phyloP scores from a whole-genome alignment of 1,140 invertebrate species.

The Papilio helenus region DNA sequence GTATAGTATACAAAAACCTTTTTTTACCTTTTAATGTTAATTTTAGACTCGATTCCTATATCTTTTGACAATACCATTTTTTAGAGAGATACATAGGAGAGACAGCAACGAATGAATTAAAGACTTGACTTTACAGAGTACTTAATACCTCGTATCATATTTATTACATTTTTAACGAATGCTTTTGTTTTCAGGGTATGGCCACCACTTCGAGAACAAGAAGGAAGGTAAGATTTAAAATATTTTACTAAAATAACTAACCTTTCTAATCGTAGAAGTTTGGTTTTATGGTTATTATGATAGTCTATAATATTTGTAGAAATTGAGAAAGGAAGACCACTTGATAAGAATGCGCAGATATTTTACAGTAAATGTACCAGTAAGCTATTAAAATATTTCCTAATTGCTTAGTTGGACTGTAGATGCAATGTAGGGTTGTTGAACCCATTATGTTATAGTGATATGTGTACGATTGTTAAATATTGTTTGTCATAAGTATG shows the following conservation, averaged over 20 bases:
- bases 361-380: not conserved
- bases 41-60: too few relatives aligned
- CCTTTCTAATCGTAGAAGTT: too few relatives aligned
- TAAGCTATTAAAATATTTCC: not conserved
- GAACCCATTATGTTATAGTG: not conserved
- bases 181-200: conserved; percentile 77
- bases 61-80: too few relatives aligned
- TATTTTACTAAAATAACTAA: conserved; percentile 10
- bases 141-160: too few relatives aligned
- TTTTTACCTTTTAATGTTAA: too few relatives aligned
- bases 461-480: not conserved
- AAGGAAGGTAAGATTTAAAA: conserved; percentile 73
- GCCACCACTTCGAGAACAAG: conserved; percentile 81
- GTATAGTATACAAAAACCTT: too few relatives aligned
- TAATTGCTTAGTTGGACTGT: not conserved
- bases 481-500: not conserved
- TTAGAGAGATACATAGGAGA: too few relatives aligned
- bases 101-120: too few relatives aligned
- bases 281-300: too few relatives aligned
- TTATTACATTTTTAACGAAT: not conserved
- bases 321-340: not conserved
- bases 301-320: too few relatives aligned
- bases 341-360: not conserved
- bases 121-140: too few relatives aligned
- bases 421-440: not conserved